Evolutionary conservation across 2,888 invertebrate species (phyloP).

Genomic region (Troides aeacus): DNA sequence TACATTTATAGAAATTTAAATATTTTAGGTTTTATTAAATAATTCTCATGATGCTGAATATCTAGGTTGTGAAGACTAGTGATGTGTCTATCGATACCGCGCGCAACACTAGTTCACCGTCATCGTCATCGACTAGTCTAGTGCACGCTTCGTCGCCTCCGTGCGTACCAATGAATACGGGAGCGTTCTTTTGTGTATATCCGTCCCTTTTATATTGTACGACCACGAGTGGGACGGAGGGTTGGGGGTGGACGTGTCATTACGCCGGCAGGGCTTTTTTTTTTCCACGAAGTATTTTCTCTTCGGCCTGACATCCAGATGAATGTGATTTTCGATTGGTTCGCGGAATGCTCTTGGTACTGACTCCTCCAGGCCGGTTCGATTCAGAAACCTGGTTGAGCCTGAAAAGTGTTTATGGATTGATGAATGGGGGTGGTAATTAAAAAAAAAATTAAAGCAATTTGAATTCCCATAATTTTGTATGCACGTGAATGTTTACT

Average conservation of each 20-base stretch:
- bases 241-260: constrained; percentile 28
- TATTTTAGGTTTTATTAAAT: too few relatives aligned
- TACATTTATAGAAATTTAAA: too few relatives aligned
- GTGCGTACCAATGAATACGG: constrained; percentile 63
- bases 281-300: constrained; percentile 24
- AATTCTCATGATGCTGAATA: neutral
- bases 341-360: constrained; percentile 12
- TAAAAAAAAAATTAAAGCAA: neutral
- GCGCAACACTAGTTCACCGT: constrained; percentile 45
- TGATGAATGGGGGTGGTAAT: neutral
- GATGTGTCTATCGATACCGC: constrained; percentile 27
- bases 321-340: constrained; percentile 26
- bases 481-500: too few relatives aligned
- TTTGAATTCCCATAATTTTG: too few relatives aligned
- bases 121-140: constrained; percentile 75
- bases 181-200: constrained; percentile 62
- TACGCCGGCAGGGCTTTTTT: constrained; percentile 24
- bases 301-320: constrained; percentile 25
- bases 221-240: constrained; percentile 43
- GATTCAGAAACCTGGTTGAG: neutral
- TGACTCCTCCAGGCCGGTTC: neutral
- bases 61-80: constrained; percentile 18
- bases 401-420: neutral
- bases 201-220: constrained; percentile 43
- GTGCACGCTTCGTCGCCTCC: constrained; percentile 70